Percentiles rank a stretch among this genome's conserved stretches.
These are phyloP conservation scores for Cottoperca gobio DNA, from an alignment of 2,797 vertebrate genomes.

Conservation along the genomic window DNA sequence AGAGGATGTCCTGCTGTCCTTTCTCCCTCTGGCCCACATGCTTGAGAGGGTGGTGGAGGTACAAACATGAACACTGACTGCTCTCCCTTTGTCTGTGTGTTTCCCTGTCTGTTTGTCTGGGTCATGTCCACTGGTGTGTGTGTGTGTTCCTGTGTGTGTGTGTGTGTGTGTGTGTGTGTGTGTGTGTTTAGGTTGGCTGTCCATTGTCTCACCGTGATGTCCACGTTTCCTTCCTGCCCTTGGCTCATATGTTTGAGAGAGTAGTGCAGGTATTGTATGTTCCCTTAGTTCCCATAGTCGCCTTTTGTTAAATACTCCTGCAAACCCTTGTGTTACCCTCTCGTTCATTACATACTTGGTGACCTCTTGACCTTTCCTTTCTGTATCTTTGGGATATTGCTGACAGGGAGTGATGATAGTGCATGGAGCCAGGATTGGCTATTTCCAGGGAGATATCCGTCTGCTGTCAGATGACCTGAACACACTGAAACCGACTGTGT, in stretches of 20 bases:
- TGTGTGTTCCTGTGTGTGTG: neutral
- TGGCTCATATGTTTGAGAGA: conserved; percentile 88
- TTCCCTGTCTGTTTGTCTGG: conserved; percentile 50
- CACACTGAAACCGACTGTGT: conserved; percentile 91
- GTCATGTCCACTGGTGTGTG: neutral
- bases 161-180: conserved; percentile 47
- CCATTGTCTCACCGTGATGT: conserved; percentile 71
- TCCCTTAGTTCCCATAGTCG: conserved; percentile 4
- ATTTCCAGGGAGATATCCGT: conserved; percentile 96
- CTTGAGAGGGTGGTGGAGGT: conserved; percentile 91
- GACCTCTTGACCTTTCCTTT: neutral
- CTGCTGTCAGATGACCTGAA: conserved; percentile 92
- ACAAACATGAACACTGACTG: conserved; percentile 53
- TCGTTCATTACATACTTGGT: neutral
- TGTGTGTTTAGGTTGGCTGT: conserved; percentile 67
- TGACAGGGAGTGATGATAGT: conserved; percentile 88
- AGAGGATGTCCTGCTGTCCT: conserved; percentile 91
- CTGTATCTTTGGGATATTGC: neutral
- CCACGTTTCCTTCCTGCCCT: conserved; percentile 85
- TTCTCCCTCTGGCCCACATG: conserved; percentile 92
- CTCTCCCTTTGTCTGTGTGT: conserved; percentile 18
- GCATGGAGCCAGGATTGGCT: conserved; percentile 93
- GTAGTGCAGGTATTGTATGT: conserved; percentile 81
- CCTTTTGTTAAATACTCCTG: neutral
- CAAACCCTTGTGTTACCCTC: neutral